Conservation (phyloP, 2,113 vertebrate species). For the Microcebus tavaratra region DNA sequence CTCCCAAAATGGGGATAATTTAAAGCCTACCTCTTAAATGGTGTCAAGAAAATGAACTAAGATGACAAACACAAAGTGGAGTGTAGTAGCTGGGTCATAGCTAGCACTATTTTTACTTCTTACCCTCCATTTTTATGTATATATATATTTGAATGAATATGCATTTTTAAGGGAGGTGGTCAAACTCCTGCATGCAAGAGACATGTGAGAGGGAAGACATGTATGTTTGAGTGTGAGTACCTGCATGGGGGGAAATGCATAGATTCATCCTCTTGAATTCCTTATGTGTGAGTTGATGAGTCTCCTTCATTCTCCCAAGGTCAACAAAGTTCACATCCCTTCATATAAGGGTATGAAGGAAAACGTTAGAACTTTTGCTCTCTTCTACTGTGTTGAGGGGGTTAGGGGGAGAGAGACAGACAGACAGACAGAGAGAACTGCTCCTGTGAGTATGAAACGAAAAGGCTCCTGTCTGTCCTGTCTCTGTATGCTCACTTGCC, state of each 20-base stretch:
- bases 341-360: neutral
- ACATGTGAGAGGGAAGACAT: neutral
- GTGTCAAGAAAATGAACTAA: constrained; percentile 17
- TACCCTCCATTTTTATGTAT: neutral
- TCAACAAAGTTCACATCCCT: neutral
- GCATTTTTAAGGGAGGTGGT: neutral
- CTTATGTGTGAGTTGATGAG: neutral
- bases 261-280: neutral
- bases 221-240: neutral
- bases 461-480: neutral
- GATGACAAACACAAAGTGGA: neutral
- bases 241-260: neutral
- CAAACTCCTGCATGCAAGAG: neutral
- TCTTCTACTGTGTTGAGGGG: neutral
- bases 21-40: neutral
- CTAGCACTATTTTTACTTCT: neutral
- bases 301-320: neutral
- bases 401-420: no score
- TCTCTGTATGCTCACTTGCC: neutral
- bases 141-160: neutral
- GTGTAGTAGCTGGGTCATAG: neutral
- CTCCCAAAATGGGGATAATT: neutral
- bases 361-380: neutral
- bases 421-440: neutral
- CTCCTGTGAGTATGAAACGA: neutral